phyloP scores from a whole-genome alignment of 1,140 invertebrate species.

The Tribolium castaneum region DNA sequence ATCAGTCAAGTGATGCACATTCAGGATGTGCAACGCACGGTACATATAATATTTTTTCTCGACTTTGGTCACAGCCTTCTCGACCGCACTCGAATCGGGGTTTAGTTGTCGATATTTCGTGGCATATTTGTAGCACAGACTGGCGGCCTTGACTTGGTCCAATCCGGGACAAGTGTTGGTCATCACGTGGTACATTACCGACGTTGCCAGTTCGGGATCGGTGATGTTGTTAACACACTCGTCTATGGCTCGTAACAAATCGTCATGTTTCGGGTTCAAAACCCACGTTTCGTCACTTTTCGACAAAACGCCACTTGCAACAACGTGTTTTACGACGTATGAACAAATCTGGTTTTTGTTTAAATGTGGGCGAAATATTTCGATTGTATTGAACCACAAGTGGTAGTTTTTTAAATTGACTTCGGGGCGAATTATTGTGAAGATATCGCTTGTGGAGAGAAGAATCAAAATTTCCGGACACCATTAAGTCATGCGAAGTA shows the following conservation, averaged over 20 bases:
- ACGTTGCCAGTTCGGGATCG: constrained; percentile 56
- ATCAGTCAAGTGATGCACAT: constrained; percentile 52
- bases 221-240: constrained; percentile 55
- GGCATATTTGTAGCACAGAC: constrained; percentile 58
- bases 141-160: constrained; percentile 57
- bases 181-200: constrained; percentile 56
- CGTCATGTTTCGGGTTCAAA: constrained; percentile 51
- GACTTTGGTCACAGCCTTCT: constrained; percentile 51
- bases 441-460: constrained; percentile 56
- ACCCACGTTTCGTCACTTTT: constrained; percentile 45
- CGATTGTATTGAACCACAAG: constrained; percentile 54
- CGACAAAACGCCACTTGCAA: constrained; percentile 44
- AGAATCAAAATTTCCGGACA: too few species aligned
- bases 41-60: constrained; percentile 55
- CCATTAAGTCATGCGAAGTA: too few species aligned
- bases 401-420: constrained; percentile 59
- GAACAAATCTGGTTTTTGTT: constrained; percentile 57
- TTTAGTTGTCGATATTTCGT: constrained; percentile 44
- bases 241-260: constrained; percentile 55
- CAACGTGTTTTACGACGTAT: constrained; percentile 56
- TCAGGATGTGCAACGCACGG: constrained; percentile 56
- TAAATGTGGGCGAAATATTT: constrained; percentile 49
- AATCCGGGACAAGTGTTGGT: constrained; percentile 55
- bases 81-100: constrained; percentile 23
- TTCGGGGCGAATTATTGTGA: constrained; percentile 59